phyloP scores from a whole-genome alignment of 1,140 invertebrate species.

The Glossosoma conforme region DNA sequence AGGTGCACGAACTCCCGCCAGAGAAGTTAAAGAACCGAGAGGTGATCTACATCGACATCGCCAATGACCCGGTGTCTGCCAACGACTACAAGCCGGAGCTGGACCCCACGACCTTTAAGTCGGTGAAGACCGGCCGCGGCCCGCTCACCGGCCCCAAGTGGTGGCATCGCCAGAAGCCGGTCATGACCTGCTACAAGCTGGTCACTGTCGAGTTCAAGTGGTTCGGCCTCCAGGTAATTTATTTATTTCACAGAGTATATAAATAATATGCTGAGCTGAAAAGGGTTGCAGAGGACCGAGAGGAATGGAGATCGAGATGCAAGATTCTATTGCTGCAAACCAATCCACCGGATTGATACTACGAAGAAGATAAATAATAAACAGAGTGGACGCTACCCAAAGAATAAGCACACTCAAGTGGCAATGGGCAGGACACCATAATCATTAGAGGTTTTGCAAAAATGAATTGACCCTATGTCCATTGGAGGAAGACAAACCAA shows the following conservation, averaged over 20 bases:
- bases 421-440: too few species aligned
- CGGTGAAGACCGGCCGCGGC: slow-evolving; percentile 90
- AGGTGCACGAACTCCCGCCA: slow-evolving; percentile 84
- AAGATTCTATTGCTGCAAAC: too few species aligned
- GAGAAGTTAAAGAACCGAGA: slow-evolving; percentile 88
- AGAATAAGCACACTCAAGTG: too few species aligned
- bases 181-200: slow-evolving; percentile 98
- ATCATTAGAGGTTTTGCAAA: neutral
- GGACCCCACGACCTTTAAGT: slow-evolving; percentile 87
- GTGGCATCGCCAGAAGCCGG: slow-evolving; percentile 75
- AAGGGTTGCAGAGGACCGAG: too few species aligned
- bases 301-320: too few species aligned
- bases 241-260: too few species aligned
- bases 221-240: slow-evolving; percentile 87
- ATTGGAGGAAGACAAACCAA: too few species aligned
- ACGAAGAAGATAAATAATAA: too few species aligned
- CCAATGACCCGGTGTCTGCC: slow-evolving; percentile 76
- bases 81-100: slow-evolving; percentile 82
- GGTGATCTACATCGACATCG: slow-evolving; percentile 90
- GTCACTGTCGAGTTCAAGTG: slow-evolving; percentile 98
- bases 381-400: too few species aligned
- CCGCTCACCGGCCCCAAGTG: slow-evolving; percentile 78
- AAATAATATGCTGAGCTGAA: too few species aligned
- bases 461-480: too few species aligned
- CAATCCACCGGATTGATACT: too few species aligned